Conservation (phyloP, 2,113 vertebrate genomes). For the Chionis minor region DNA sequence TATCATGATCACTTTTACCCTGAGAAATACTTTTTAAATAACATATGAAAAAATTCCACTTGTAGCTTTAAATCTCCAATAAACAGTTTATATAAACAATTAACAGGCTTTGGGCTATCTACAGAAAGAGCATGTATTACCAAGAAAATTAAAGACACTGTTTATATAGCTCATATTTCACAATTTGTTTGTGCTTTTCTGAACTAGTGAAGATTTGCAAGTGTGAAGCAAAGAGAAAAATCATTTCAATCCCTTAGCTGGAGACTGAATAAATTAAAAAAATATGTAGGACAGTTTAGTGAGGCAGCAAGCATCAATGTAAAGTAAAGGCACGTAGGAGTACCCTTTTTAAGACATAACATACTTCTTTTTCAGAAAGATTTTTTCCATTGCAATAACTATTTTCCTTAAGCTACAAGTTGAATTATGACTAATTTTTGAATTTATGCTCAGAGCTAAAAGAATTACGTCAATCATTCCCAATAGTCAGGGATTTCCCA, state of each 20-base stretch:
- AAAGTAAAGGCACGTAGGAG: neutral
- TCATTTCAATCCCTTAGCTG: neutral
- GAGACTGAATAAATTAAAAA: neutral
- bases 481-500: neutral
- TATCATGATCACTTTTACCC: neutral
- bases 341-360: neutral
- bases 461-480: neutral
- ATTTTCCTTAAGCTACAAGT: neutral
- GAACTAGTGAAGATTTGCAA: neutral
- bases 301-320: neutral
- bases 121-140: neutral
- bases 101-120: neutral
- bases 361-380: neutral
- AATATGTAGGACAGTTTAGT: neutral
- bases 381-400: neutral
- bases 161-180: neutral
- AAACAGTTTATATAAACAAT: neutral
- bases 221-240: neutral
- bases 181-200: neutral
- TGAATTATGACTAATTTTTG: neutral
- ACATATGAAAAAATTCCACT: neutral
- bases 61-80: neutral
- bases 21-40: neutral
- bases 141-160: neutral
- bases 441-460: neutral